Base-by-base conservation (phyloP, 2,113 vertebrate genomes). In the Equus quagga region DNA sequence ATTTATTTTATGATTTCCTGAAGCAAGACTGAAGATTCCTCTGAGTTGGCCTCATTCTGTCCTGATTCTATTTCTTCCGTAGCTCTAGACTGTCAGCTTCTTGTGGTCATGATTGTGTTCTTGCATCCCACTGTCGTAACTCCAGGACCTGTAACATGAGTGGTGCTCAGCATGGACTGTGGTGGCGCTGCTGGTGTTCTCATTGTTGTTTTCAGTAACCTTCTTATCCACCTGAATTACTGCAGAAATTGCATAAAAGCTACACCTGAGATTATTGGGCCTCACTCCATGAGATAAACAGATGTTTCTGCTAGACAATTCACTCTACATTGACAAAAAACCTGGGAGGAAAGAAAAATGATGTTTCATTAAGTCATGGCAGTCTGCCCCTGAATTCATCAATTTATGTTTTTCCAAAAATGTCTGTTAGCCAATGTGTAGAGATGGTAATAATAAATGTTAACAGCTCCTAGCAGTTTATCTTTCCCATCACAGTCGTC, bases 391-490 rank as follows among this genome's bases (percentile, higher is more conserved):
- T 96, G 21, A 69, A 44, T 94, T 94, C n/a, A 90, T 80, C 54
- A 95, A 84, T 85, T 89, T 94, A 78, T 60, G 6, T 23, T 96
- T 93, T 97, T 87, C 56, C 58, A 78, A 78, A 97, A 95, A 86
- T 91, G 8, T 56, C 76, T 84, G 12, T 80, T 83, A 28, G 46
- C 72, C 54, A 94, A 84, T 41, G 33, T 64, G n/a, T 51, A 89
- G 70, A 92, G 41, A 81, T 79, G 13, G 31, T 23, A 24, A 95
- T 86, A 72, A 96, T 73, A 92, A 97, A 92, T 95, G n/a, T n/a
- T 91, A 92, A 92, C 6, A 36, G 76, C 28, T 84, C 92, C 31
- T 33, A 94, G 31, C 21, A 92, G 54, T 91, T 96, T 90, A 83
- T 90, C 79, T 94, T 91, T 87, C 86, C 36, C 44, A 60, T 85